phyloP scores from a whole-genome alignment of 2,888 invertebrate genomes.

The Ceramica pisi region DNA sequence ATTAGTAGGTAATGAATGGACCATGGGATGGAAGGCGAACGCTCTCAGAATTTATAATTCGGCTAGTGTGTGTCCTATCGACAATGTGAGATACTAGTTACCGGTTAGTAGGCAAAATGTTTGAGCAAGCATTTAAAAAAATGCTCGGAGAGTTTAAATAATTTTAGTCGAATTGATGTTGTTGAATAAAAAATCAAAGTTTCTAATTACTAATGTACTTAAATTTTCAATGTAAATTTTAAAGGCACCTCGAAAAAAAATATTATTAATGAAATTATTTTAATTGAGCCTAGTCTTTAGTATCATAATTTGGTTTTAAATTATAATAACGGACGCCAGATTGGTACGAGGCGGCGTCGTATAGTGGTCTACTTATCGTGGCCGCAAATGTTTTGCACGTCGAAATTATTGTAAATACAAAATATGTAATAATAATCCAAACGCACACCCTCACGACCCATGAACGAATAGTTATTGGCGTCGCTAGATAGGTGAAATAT shows the following conservation, averaged over 20 bases:
- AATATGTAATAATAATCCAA: conserved; percentile 68
- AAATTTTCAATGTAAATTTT: conserved; percentile 89
- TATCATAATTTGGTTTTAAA: conserved; percentile 86
- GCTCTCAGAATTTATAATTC: conserved; percentile 89
- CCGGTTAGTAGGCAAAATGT: conserved; percentile 87
- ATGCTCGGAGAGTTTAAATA: conserved; percentile 86
- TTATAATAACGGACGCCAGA: conserved; percentile 74
- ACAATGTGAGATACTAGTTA: conserved; percentile 83
- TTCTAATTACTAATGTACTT: conserved; percentile 90
- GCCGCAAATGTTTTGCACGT: conserved; percentile 53
- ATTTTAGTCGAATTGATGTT: conserved; percentile 90
- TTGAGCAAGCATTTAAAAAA: conserved; percentile 90
- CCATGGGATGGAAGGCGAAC: conserved; percentile 85
- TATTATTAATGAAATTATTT: conserved; percentile 85
- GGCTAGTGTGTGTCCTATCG: conserved; percentile 83
- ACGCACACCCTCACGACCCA: conserved; percentile 82
- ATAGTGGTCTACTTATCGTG: conserved; percentile 36
- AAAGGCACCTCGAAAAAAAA: conserved; percentile 86
- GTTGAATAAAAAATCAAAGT: conserved; percentile 89
- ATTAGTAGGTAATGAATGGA: conserved; percentile 87
- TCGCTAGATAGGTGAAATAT: conserved; percentile 80
- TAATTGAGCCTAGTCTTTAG: conserved; percentile 90
- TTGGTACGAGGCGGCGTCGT: conserved; percentile 67
- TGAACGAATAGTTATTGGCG: conserved; percentile 69
- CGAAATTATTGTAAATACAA: conserved; percentile 74